A percentile compares a stretch with the other conserved stretches of the same genome.
phyloP scores from a whole-genome alignment of 2,888 invertebrate genomes.

The Amiota minor region DNA sequence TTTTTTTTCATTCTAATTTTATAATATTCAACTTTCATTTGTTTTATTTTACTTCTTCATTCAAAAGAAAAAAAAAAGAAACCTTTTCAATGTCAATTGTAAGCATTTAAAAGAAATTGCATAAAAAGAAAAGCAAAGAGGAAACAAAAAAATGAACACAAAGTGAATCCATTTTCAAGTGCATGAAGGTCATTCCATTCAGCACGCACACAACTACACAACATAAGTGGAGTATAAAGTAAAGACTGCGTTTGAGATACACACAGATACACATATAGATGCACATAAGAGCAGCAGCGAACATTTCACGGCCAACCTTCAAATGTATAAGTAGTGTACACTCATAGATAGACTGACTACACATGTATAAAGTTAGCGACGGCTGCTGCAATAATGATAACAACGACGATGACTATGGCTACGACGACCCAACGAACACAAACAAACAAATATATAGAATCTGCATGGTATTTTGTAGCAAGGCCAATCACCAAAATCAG shows the following conservation, averaged over 20 bases:
- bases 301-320: slow-evolving; percentile 25
- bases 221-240: slow-evolving; percentile 1
- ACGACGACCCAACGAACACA: slow-evolving; percentile 8
- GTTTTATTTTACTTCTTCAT: too few relatives aligned
- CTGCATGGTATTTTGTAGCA: slow-evolving; percentile 40
- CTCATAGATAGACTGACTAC: too few relatives aligned
- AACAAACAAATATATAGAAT: slow-evolving; percentile 15
- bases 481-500: slow-evolving; percentile 63
- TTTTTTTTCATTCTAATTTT: too few relatives aligned
- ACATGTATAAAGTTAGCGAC: neutral
- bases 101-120: too few relatives aligned
- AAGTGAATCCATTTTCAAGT: neutral
- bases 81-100: too few relatives aligned
- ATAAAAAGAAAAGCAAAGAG: too few relatives aligned
- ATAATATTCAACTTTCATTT: too few relatives aligned
- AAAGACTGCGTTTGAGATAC: neutral
- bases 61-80: too few relatives aligned
- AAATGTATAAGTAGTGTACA: neutral
- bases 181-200: slow-evolving; percentile 8
- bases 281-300: slow-evolving; percentile 4
- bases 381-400: neutral
- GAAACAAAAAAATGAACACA: neutral
- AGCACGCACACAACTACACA: neutral
- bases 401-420: slow-evolving; percentile 1
- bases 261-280: neutral